Conservation (phyloP, 2,113 vertebrate genomes). For the Columbina picui region DNA sequence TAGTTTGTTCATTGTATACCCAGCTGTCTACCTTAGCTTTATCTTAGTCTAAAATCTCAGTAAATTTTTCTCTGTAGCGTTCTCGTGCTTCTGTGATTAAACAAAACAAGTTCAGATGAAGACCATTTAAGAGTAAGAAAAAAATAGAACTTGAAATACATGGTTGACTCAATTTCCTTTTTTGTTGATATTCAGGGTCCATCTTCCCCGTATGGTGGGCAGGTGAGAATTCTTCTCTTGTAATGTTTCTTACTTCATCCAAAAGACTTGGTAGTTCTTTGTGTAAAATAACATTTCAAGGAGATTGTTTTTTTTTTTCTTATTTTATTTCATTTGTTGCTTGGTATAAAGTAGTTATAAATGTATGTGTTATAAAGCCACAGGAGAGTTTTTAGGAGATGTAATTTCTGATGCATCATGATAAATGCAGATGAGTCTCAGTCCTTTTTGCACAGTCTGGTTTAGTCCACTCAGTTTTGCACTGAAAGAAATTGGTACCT, state of each 20-base stretch:
- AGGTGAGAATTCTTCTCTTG: conserved; percentile 11
- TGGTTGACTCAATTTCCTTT: neutral
- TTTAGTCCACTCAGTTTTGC: neutral
- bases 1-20: neutral
- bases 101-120: neutral
- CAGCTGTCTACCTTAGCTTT: neutral
- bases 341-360: neutral
- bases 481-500: neutral
- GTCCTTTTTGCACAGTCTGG: neutral
- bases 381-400: neutral
- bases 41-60: neutral
- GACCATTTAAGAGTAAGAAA: neutral
- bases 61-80: neutral
- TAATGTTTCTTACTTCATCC: neutral
- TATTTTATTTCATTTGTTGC: neutral
- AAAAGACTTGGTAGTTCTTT: neutral
- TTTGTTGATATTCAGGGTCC: conserved; percentile 16
- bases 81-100: neutral
- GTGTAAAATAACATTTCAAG: neutral
- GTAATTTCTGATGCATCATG: neutral
- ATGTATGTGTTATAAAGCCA: neutral
- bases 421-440: neutral
- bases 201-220: conserved; percentile 15
- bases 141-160: neutral
- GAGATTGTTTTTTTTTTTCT: neutral